Base-by-base conservation (phyloP, 2,888 invertebrate genomes). In the Cephus spinipes region DNA sequence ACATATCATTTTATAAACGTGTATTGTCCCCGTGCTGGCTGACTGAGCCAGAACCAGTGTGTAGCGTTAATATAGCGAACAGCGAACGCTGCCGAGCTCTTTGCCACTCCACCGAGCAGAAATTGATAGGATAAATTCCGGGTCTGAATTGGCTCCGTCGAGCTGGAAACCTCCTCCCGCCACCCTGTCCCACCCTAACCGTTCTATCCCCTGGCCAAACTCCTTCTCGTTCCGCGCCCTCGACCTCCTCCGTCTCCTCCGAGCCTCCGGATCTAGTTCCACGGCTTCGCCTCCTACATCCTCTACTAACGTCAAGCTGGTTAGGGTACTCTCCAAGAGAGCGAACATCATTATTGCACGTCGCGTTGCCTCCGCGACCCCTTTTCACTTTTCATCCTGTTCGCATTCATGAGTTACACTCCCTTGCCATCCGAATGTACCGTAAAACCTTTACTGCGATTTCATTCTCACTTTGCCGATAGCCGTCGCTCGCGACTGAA, bases 91-190 rank as follows among this genome's bases (percentile, higher is more conserved):
- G 87, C 88, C 88, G 89, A 91, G 92, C 93, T 93, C 93, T 93
- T 93, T 93, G 92, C 93, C 93, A 92, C 93, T 93, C 93, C 93
- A 93, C 92, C 93, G 93, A 93, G 93, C 93, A 93, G 93, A 93
- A 93, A 93, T 93, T 93, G 93, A 93, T 93, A 93, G 93, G 93
- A 93, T 93, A 93, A 93, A 93, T 93, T 93, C 93, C 93, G 92
- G 93, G 92, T 92, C 93, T 93, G 93, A 93, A 93, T 93, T 93
- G 93, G 93, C 93, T 92, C 92, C 93, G 92, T 90, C 93, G 92
- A 92, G 93, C 92, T 92, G 93, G 92, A 92, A 93, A 93, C 89
- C 90, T 88, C 87, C 87, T 85, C 85, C 86, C 84, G 83, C 77
- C 78, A 76, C 82, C 34, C 35, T 35, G 3, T 35, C 76, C 79